Conservation (phyloP, 2,888 invertebrate genomes). For the Epirrhoe alternata region DNA sequence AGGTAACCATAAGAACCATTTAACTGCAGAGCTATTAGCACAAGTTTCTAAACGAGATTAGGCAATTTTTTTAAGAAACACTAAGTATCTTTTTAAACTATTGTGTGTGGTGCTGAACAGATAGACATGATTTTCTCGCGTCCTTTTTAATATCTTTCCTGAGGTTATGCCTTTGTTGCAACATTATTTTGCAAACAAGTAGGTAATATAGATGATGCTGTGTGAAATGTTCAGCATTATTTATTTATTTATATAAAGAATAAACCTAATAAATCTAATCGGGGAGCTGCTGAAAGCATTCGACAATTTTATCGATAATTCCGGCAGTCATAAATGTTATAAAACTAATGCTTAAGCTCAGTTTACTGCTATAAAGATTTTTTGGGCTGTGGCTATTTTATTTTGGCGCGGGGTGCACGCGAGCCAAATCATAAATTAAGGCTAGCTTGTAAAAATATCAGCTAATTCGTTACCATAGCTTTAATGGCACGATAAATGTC, state of each 20-base stretch:
- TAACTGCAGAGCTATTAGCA: conserved; percentile 11
- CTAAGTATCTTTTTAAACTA: too few relatives aligned
- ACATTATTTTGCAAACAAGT: too few relatives aligned
- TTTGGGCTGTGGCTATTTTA: conserved; percentile 25
- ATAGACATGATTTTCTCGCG: too few relatives aligned
- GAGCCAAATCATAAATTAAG: conserved; percentile 39
- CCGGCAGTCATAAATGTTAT: background rate
- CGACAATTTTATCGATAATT: background rate
- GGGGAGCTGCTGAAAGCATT: background rate
- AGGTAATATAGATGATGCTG: too few relatives aligned
- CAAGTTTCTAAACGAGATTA: background rate
- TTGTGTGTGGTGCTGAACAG: too few relatives aligned
- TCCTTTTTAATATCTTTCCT: too few relatives aligned
- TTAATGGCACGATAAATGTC: conserved; percentile 48
- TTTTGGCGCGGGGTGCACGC: conserved; percentile 38
- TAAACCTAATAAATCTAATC: too few relatives aligned
- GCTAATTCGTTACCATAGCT: conserved; percentile 42
- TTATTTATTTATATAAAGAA: too few relatives aligned
- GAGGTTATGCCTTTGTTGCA: too few relatives aligned
- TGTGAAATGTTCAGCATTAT: too few relatives aligned
- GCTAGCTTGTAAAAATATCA: conserved; percentile 43
- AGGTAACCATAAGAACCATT: conserved; percentile 31
- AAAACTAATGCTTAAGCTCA: conserved; percentile 8
- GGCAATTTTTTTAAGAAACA: too few relatives aligned
- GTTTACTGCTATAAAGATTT: conserved; percentile 30